Evolutionary conservation across 2,888 invertebrate species (phyloP).

Genomic region (Tolmerus cingulatus): DNA sequence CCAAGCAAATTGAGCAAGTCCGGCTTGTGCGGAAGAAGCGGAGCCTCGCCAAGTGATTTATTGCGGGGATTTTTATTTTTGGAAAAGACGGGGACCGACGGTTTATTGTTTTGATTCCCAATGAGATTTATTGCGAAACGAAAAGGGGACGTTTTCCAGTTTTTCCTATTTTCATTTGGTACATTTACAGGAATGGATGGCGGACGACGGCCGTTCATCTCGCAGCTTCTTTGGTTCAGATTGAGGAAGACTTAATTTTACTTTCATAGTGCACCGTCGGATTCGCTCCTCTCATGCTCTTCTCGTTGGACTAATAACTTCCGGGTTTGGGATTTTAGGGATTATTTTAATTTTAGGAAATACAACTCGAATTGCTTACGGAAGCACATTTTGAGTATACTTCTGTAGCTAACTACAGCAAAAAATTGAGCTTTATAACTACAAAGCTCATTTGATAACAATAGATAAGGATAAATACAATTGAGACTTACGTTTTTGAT

Average conservation of each 20-base stretch:
- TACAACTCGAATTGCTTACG: background rate
- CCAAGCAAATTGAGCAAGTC: slow-evolving; percentile 30
- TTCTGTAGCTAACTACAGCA: too few species aligned
- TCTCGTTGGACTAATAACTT: slow-evolving; percentile 26
- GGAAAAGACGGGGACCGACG: slow-evolving; percentile 44
- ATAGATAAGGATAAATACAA: too few species aligned
- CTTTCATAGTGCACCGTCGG: background rate
- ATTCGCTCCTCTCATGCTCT: background rate
- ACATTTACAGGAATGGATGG: background rate
- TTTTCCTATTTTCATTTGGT: slow-evolving; percentile 28
- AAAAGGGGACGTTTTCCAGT: slow-evolving; percentile 30
- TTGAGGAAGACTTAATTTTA: background rate
- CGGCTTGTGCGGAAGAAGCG: slow-evolving; percentile 14
- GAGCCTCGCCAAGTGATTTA: slow-evolving; percentile 28
- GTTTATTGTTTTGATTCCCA: slow-evolving; percentile 48
- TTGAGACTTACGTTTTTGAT: too few species aligned
- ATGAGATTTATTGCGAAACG: slow-evolving; percentile 46
- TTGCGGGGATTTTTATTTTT: slow-evolving; percentile 44
- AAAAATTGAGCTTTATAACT: too few species aligned
- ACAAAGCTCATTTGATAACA: too few species aligned
- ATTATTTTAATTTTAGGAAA: slow-evolving; percentile 7
- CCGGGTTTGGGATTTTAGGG: slow-evolving; percentile 18
- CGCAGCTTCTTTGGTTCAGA: background rate
- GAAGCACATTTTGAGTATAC: background rate
- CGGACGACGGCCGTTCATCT: slow-evolving; percentile 3